Conservation (phyloP, 2,113 vertebrate species). For the Australoheros scitulus region DNA sequence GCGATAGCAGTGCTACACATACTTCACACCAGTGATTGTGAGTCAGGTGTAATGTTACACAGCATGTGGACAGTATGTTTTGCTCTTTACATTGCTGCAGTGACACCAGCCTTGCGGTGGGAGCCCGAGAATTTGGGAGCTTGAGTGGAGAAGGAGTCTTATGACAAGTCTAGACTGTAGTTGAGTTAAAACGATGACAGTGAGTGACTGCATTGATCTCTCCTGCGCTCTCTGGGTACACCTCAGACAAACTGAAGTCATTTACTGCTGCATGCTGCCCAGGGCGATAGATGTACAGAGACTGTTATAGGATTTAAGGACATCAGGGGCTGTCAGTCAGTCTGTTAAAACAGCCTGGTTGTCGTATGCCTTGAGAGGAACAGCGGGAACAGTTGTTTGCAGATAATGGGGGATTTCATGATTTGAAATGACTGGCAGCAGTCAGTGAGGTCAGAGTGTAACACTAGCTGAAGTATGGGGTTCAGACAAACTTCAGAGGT, state of each 20-base stretch:
- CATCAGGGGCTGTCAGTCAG: conserved; percentile 61
- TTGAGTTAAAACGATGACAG: conserved; percentile 53
- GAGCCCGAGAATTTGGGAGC: conserved; percentile 16
- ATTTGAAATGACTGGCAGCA: conserved; percentile 25
- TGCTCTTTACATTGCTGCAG: conserved; percentile 25
- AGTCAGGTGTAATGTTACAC: conserved; percentile 7
- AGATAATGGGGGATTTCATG: conserved; percentile 37
- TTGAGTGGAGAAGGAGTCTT: conserved; percentile 42
- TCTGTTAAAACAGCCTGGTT: conserved; percentile 52
- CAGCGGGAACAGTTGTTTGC: conserved; percentile 43
- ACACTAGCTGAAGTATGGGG: neutral
- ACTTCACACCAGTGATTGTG: neutral
- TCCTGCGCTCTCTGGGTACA: conserved; percentile 51
- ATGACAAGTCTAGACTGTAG: conserved; percentile 39
- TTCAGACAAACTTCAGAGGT: neutral
- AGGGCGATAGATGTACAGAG: conserved; percentile 59
- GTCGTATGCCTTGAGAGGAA: conserved; percentile 20
- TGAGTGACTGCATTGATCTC: conserved; percentile 67
- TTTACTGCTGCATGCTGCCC: conserved; percentile 54
- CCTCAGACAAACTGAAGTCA: conserved; percentile 64
- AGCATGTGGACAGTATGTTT: neutral
- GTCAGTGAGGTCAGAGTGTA: conserved; percentile 5
- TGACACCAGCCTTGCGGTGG: conserved; percentile 21
- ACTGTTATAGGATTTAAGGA: conserved; percentile 64
- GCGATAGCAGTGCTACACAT: neutral